Base-by-base conservation (phyloP, 2,113 vertebrate genomes). In the Nestor notabilis region DNA sequence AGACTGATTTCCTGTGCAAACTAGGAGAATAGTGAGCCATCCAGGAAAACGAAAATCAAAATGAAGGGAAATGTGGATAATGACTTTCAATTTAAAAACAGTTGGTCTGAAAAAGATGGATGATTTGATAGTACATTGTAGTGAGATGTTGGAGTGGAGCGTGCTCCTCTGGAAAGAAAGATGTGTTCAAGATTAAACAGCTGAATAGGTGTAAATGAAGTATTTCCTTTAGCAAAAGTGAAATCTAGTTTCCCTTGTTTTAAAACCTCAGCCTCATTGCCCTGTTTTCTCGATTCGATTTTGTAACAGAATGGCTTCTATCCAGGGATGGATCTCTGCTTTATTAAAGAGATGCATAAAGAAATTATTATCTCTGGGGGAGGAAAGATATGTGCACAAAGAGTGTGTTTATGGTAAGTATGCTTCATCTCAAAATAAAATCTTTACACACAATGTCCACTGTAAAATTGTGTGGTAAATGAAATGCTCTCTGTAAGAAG, bases 171-270 rank as follows among this genome's bases (percentile, higher is more conserved):
- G 88, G 71, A 91, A 24, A 61, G 17, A 61, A 76, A 84, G 53
- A 77, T 55, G 9, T 28, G 35, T 41, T 90, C 35, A 72, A 93
- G 87, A 90, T 80, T 60, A 80, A 91, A 71, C 17, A 70, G 56
- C 24, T 70, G 56, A 89, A 64, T 41, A 92, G 69, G 77, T 96
- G 49, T 87, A 60, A 93, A 93, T 78, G 70, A 80, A 89, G 46
- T 79, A 8, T 53, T 84, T 61, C 77, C 68, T 69, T 78, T 7
- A 43, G 13, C 37, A 55, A 35, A 95, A 95, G 37, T 90, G 65
- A 91, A 91, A 53, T 87, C 64, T 87, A 64, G 43, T 77, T 90
- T 83, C 39, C 49, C 64, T 90, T 89, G 31, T 69, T 85, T 93
- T 89, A 90, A 83, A 90, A 92, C 83, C 37, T 94, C 53, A 69